Conservation (phyloP, 2,113 vertebrate species). For the Casuarius casuarius region DNA sequence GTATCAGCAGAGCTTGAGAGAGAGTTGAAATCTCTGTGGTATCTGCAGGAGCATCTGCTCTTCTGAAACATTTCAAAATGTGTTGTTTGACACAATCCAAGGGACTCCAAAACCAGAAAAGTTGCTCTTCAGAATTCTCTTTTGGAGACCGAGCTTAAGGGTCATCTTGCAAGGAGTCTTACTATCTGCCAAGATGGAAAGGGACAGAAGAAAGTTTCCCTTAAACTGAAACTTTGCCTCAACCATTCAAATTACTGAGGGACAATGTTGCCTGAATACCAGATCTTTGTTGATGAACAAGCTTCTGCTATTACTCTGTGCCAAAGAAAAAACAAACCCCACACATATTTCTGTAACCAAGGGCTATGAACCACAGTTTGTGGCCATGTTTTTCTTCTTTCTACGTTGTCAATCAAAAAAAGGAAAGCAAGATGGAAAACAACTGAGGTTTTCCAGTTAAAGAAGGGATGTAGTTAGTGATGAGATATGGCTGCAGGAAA, state of each 20-base stretch:
- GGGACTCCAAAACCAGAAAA: neutral
- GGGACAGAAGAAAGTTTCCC: neutral
- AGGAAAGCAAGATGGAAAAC: neutral
- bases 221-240: neutral
- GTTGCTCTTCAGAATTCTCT: neutral
- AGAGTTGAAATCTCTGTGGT: neutral
- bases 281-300: neutral
- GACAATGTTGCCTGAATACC: neutral
- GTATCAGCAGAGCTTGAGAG: neutral
- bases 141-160: neutral
- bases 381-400: neutral
- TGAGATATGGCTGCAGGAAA: neutral
- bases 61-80: neutral
- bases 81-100: neutral
- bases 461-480: neutral
- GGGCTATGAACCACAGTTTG: rapidly evolving
- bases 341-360: neutral
- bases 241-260: neutral
- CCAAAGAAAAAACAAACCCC: neutral
- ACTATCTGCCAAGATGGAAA: neutral
- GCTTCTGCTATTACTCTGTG: neutral
- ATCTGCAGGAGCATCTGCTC: neutral
- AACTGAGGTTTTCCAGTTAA: neutral
- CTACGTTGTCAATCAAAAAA: neutral
- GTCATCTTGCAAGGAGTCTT: neutral